Evolutionary conservation across 2,113 vertebrate genomes (phyloP).

Genomic region (Sapajus apella): DNA sequence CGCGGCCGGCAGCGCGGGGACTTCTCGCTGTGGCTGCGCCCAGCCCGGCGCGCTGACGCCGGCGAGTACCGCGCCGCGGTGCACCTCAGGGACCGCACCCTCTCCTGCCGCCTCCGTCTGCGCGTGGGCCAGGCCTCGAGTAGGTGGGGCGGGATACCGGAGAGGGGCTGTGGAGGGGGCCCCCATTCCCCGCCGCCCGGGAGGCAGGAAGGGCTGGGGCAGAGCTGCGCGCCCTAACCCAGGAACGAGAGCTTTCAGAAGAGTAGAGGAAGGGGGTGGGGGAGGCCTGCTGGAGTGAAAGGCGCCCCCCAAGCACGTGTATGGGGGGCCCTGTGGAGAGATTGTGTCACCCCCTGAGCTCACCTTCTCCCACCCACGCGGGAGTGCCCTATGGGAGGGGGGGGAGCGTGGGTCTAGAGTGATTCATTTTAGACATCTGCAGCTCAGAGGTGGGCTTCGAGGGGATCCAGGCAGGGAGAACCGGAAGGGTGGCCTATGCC

Average conservation of each 20-base stretch:
- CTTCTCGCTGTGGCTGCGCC: conserved; percentile 76
- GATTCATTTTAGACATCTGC: conserved; percentile 26
- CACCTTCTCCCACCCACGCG: neutral
- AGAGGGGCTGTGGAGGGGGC: neutral
- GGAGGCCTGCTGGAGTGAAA: neutral
- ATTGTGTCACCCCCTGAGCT: neutral
- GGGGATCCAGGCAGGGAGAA: neutral
- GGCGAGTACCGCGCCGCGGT: conserved; percentile 66
- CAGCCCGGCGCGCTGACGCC: conserved; percentile 56
- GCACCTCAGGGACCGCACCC: conserved; percentile 31
- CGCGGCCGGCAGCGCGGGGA: conserved; percentile 67
- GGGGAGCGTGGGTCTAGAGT: neutral
- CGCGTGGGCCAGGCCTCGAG: conserved; percentile 69
- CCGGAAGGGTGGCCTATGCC: neutral
- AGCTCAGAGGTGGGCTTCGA: neutral
- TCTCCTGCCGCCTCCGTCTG: conserved; percentile 65
- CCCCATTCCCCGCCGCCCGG: neutral
- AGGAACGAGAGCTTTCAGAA: neutral
- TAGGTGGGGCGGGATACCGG: conserved; percentile 61
- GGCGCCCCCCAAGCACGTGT: neutral
- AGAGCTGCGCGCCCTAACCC: neutral
- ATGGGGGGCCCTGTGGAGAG: neutral
- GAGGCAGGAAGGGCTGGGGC: neutral
- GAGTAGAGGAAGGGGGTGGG: neutral
- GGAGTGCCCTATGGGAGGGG: neutral